Conservation (phyloP, 2,113 vertebrate species). For the Myotis brandtii region DNA sequence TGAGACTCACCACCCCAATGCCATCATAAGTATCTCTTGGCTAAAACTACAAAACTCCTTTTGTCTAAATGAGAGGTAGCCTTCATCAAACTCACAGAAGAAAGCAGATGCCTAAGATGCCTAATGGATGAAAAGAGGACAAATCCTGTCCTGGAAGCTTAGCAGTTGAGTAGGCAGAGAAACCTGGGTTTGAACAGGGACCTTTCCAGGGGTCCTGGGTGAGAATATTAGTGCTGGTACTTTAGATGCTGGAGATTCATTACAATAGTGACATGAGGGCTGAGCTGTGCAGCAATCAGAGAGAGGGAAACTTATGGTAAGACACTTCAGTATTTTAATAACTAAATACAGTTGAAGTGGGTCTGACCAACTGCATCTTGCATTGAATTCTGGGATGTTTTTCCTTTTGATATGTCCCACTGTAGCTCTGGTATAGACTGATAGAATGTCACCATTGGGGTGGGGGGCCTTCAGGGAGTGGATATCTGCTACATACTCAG, state of each 20-base stretch:
- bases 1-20: background rate
- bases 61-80: background rate
- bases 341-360: background rate
- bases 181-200: background rate
- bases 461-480: constrained; percentile 46
- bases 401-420: background rate
- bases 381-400: background rate
- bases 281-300: background rate
- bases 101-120: background rate
- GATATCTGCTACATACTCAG: constrained; percentile 23
- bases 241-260: background rate
- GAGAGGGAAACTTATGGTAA: background rate
- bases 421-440: background rate
- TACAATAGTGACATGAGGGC: background rate
- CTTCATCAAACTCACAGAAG: no score
- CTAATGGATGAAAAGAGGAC: background rate
- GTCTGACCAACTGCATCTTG: background rate
- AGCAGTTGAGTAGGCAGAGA: background rate
- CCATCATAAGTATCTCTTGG: background rate
- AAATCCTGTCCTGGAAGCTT: background rate
- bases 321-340: background rate
- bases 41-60: background rate
- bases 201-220: no score
- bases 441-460: background rate
- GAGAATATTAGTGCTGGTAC: background rate